phyloP scores from a whole-genome alignment of 2,113 vertebrate genomes.

The Myiozetetes cayanensis region DNA sequence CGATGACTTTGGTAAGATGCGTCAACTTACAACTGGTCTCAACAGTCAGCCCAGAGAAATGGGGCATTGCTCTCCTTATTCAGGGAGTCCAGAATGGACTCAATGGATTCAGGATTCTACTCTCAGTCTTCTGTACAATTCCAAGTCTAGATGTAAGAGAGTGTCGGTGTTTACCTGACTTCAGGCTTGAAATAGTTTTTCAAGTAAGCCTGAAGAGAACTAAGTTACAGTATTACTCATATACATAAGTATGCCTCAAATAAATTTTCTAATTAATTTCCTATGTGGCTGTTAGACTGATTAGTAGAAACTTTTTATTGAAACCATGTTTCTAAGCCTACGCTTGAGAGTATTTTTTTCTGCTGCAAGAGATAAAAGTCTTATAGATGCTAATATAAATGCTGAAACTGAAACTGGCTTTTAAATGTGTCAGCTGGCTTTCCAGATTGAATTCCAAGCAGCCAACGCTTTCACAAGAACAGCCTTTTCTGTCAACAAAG shows the following conservation, averaged over 20 bases:
- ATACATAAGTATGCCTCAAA: background rate
- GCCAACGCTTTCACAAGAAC: background rate
- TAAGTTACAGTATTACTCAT: background rate
- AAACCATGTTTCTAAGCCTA: background rate
- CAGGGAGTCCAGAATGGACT: background rate
- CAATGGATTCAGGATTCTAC: background rate
- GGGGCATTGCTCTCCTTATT: background rate
- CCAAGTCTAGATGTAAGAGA: background rate
- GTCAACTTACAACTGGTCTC: background rate
- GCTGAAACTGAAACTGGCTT: background rate
- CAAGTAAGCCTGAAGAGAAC: background rate
- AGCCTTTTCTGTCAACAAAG: background rate
- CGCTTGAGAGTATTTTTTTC: background rate
- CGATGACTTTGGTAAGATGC: background rate
- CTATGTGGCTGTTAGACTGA: background rate
- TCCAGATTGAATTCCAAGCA: background rate
- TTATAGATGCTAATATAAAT: background rate
- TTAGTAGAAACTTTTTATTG: slow-evolving; percentile 21
- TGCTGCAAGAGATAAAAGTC: background rate
- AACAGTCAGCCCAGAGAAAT: background rate
- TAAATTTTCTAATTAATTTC: slow-evolving; percentile 23
- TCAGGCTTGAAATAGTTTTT: background rate
- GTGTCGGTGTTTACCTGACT: background rate
- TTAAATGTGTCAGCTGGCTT: background rate
- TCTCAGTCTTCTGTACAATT: background rate